Conservation (phyloP, 2,797 vertebrate species). For the Pempheris klunzingeri region DNA sequence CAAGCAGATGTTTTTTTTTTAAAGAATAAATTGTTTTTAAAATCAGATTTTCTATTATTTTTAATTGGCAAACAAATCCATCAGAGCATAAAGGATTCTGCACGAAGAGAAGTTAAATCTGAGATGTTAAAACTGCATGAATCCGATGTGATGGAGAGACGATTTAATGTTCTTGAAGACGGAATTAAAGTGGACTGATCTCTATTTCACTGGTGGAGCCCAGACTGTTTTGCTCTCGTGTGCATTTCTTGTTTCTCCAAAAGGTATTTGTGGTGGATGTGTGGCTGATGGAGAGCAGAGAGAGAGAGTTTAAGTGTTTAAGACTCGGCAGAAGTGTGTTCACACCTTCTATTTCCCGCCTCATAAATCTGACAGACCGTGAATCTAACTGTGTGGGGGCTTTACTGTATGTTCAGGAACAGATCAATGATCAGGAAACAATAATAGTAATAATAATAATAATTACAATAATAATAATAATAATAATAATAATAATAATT, state of each 20-base stretch:
- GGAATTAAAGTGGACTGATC: not conserved
- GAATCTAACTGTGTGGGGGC: not conserved
- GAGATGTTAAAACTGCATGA: not conserved
- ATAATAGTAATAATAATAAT: not conserved
- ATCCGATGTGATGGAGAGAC: not conserved
- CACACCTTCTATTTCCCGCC: conserved; percentile 49
- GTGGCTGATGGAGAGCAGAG: conserved; percentile 63
- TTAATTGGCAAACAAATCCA: not conserved
- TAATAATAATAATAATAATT: not conserved
- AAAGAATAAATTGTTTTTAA: not conserved
- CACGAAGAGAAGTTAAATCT: not conserved
- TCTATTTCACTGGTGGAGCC: not conserved
- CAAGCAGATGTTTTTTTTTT: not conserved
- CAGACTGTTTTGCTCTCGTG: not conserved
- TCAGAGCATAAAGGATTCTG: not conserved
- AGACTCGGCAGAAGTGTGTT: conserved; percentile 35
- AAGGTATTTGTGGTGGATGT: conserved; percentile 7
- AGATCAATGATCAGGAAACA: not conserved
- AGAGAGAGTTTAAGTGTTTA: conserved; percentile 31
- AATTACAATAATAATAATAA: not conserved
- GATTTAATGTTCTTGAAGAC: not conserved
- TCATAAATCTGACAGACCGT: conserved; percentile 35
- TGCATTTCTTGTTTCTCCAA: not conserved
- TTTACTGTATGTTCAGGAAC: not conserved
- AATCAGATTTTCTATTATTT: not conserved